Conservation (phyloP, 2,113 vertebrate genomes). For the Eurypyga helias region DNA sequence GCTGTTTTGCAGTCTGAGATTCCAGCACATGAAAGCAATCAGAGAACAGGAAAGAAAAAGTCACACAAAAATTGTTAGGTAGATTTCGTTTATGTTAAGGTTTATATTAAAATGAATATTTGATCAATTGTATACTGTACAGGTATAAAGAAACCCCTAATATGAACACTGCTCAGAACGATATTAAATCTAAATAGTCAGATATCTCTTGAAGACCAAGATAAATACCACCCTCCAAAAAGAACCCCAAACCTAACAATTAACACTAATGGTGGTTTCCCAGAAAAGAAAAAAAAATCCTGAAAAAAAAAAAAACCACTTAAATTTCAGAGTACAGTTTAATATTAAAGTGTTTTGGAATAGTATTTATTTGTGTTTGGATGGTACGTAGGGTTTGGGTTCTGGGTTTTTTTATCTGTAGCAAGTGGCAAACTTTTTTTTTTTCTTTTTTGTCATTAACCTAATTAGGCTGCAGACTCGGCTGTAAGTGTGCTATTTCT, state of each 20-base stretch:
- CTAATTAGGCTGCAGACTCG: background rate
- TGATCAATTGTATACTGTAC: background rate
- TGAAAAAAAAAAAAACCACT: rapidly evolving
- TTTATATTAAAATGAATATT: background rate
- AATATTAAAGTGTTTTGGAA: background rate
- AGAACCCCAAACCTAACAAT: background rate
- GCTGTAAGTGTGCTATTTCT: background rate
- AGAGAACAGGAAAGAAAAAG: background rate
- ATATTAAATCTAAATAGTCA: background rate
- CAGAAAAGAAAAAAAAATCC: background rate
- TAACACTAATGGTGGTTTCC: background rate
- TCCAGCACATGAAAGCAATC: background rate
- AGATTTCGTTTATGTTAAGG: background rate
- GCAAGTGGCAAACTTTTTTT: rapidly evolving
- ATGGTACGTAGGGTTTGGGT: background rate
- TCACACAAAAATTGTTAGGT: background rate
- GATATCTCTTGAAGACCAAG: background rate
- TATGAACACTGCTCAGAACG: background rate
- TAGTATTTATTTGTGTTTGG: background rate
- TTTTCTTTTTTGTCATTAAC: background rate
- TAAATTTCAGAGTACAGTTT: background rate
- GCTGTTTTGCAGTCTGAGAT: background rate
- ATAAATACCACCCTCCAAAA: rapidly evolving
- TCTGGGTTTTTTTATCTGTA: background rate
- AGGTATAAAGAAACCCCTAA: background rate